Conservation (phyloP, 2,113 vertebrate genomes). For the Pangasianodon gigas region DNA sequence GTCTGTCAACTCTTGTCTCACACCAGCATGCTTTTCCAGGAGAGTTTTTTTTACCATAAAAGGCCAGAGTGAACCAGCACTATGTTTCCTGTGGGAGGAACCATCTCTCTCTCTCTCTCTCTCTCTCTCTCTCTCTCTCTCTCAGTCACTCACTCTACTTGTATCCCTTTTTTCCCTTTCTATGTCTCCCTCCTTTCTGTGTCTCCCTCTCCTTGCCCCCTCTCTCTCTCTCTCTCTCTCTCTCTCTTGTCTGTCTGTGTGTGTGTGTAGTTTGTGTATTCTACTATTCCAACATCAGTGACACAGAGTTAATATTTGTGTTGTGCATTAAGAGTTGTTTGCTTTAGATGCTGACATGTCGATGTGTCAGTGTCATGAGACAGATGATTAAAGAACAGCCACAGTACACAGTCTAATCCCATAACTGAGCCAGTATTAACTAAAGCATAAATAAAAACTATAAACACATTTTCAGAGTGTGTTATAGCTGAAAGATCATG, state of each 20-base stretch:
- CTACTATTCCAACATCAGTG: not conserved
- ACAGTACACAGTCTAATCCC: not conserved
- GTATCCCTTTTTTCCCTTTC: too few species aligned
- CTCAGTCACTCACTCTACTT: not conserved
- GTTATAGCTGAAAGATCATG: not conserved
- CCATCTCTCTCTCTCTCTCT: conserved; percentile 17
- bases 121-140: conserved; percentile 34
- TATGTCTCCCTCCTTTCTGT: too few species aligned
- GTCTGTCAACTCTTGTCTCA: conserved; percentile 10
- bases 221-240: conserved; percentile 31
- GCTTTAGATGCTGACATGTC: not conserved
- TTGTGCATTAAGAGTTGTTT: conserved; percentile 39
- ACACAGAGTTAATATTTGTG: conserved; percentile 21
- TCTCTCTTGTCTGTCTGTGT: not conserved
- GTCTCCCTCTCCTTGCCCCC: conserved; percentile 1
- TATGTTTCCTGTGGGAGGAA: conserved; percentile 60
- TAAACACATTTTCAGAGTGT: not conserved
- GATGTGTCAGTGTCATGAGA: not conserved
- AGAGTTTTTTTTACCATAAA: conserved; percentile 61
- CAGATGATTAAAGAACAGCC: not conserved
- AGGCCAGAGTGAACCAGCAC: conserved; percentile 53
- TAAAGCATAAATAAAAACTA: not conserved
- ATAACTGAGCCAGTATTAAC: not conserved
- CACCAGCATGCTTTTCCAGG: conserved; percentile 43
- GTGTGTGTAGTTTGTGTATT: not conserved